A percentile compares a stretch with the other conserved stretches of the same genome.
phyloP scores from a whole-genome alignment of 2,113 vertebrate genomes.

The Heterocephalus glaber region DNA sequence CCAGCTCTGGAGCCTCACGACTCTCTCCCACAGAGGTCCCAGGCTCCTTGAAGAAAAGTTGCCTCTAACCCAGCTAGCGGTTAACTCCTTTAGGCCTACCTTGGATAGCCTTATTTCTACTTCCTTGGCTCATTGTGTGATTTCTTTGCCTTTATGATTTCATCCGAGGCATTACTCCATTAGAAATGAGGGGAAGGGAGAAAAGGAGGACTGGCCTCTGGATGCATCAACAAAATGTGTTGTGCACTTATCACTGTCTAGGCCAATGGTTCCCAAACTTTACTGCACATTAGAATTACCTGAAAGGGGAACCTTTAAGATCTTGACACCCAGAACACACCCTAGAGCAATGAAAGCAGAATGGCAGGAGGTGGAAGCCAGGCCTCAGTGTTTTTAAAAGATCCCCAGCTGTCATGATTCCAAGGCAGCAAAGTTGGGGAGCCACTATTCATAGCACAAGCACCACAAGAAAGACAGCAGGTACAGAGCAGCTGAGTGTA shows the following conservation, averaged over 20 bases:
- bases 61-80: not conserved
- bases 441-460: too few species aligned
- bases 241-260: not conserved
- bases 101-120: not conserved
- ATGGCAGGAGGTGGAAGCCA: not conserved
- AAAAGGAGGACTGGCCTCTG: not conserved
- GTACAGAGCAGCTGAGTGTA: not conserved
- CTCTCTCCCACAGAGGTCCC: not conserved
- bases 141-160: not conserved
- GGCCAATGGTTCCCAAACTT: not conserved
- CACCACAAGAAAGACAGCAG: not conserved
- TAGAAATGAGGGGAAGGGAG: not conserved
- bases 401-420: not conserved
- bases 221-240: accelerated
- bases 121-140: not conserved
- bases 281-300: not conserved
- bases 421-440: not conserved
- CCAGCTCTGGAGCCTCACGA: not conserved
- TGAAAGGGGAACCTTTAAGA: not conserved
- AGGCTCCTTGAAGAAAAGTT: not conserved
- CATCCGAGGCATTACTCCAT: not conserved
- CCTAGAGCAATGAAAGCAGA: not conserved
- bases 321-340: not conserved
- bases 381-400: not conserved
- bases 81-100: not conserved